These are phyloP conservation scores for Anisognathus igniventris DNA, from an alignment of 2,797 vertebrate genomes.

Conservation along the genomic window DNA sequence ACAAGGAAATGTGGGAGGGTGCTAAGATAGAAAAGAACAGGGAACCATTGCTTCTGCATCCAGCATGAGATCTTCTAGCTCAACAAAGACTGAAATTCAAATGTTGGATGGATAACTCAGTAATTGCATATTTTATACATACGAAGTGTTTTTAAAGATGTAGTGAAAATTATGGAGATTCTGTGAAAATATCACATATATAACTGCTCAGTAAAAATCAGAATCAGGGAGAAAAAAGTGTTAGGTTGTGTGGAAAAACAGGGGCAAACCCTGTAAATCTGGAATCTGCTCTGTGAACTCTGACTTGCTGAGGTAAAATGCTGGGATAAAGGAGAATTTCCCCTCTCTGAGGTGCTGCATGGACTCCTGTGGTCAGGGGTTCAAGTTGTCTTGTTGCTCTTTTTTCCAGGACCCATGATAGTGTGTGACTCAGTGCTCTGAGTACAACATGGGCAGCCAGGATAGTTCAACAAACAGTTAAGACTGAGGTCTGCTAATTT, in stretches of 20 bases:
- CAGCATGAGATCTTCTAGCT: background rate
- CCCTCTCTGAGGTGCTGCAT: background rate
- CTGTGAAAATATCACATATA: background rate
- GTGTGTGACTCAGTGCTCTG: background rate
- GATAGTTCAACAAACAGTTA: background rate
- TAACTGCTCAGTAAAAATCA: background rate
- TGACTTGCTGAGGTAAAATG: background rate
- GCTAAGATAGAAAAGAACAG: background rate
- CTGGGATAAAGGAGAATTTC: background rate
- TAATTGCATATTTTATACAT: background rate
- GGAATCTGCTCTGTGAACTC: background rate
- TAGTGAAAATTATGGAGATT: background rate
- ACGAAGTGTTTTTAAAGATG: accelerated
- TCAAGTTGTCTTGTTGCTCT: background rate
- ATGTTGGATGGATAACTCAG: background rate
- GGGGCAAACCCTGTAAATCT: background rate
- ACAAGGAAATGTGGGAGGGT: background rate
- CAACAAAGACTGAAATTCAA: background rate
- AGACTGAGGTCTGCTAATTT: background rate
- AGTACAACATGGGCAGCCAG: background rate
- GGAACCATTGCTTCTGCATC: background rate
- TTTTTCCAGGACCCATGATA: accelerated
- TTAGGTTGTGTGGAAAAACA: background rate
- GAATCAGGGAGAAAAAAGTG: background rate
- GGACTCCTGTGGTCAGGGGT: accelerated